Evolutionary conservation across 2,113 vertebrate genomes (phyloP).

Genomic region (Sinocyclocheilus anophthalmus): DNA sequence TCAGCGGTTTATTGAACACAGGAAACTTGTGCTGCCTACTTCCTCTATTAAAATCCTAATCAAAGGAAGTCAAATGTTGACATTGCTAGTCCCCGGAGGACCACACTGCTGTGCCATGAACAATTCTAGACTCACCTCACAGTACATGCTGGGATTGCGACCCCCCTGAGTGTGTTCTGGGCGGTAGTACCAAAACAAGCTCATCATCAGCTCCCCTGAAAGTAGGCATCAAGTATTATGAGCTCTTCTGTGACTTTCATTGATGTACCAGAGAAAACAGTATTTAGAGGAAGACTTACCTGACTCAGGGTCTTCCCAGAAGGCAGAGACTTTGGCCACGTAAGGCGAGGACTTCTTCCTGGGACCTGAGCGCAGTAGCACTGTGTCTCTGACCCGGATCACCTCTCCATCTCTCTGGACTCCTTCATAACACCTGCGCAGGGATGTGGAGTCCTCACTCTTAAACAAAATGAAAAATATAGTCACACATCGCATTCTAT

Average conservation of each 20-base stretch:
- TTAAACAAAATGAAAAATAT: slow-evolving; percentile 63
- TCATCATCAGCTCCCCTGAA: slow-evolving; percentile 98
- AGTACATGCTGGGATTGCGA: slow-evolving; percentile 88
- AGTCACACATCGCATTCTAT: not conserved
- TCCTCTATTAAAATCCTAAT: slow-evolving; percentile 47
- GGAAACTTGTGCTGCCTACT: slow-evolving; percentile 55
- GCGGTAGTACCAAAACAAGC: slow-evolving; percentile 98
- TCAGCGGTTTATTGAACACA: slow-evolving; percentile 58
- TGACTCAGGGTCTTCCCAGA: slow-evolving; percentile 97
- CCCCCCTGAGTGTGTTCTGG: slow-evolving; percentile 98
- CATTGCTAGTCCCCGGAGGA: not conserved
- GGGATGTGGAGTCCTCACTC: slow-evolving; percentile 86
- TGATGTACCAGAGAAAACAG: not conserved
- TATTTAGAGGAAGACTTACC: slow-evolving; percentile 70
- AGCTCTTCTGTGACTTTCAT: not conserved
- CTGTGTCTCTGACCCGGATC: slow-evolving; percentile 91
- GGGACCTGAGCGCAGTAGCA: slow-evolving; percentile 92
- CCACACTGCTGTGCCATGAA: not conserved
- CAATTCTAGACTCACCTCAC: slow-evolving; percentile 80
- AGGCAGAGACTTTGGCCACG: slow-evolving; percentile 93
- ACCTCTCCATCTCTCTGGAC: slow-evolving; percentile 90
- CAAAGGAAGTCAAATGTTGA: slow-evolving; percentile 58
- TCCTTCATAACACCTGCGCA: slow-evolving; percentile 91
- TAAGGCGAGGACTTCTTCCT: slow-evolving; percentile 95
- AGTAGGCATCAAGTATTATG: not conserved